Conservation (phyloP, 2,797 vertebrate species). For the Takifugu rubripes region DNA sequence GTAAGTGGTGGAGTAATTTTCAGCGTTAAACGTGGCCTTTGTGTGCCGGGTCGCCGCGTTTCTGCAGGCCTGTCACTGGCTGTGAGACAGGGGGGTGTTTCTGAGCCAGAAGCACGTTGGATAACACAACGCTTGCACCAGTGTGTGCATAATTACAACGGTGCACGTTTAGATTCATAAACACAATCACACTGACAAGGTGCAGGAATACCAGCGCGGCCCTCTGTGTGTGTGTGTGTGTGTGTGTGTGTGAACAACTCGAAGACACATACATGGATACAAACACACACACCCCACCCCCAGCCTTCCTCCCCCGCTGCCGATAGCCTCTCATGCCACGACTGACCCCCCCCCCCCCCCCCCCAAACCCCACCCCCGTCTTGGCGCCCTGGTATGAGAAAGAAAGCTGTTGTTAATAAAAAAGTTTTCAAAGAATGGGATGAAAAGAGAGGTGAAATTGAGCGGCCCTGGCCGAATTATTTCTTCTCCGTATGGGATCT, state of each 20-base stretch:
- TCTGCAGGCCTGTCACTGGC: conserved; percentile 41
- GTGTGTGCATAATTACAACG: neutral
- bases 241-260: conserved; percentile 56
- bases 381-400: conserved; percentile 69
- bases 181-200: conserved; percentile 6
- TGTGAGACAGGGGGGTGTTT: conserved; percentile 29
- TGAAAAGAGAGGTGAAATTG: conserved; percentile 83
- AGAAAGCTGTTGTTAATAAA: conserved; percentile 85
- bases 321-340: conserved; percentile 62
- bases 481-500: conserved; percentile 82
- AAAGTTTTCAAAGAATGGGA: conserved; percentile 80
- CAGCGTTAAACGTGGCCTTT: conserved; percentile 64
- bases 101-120: conserved; percentile 17
- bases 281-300: conserved; percentile 15
- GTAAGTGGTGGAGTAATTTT: conserved; percentile 71
- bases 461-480: conserved; percentile 80
- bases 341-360: conserved; percentile 17
- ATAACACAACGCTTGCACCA: conserved; percentile 10
- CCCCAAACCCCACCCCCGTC: conserved; percentile 49
- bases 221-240: conserved; percentile 20
- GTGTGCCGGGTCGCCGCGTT: conserved; percentile 43
- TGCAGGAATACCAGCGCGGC: conserved; percentile 19
- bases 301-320: conserved; percentile 24
- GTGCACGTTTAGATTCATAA: conserved; percentile 23
- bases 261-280: conserved; percentile 66